Evolutionary conservation across 2,797 vertebrate genomes (phyloP), one percentile per base, ranked within the genome.

Genomic region (Typhlichthys eigenmanni): DNA sequence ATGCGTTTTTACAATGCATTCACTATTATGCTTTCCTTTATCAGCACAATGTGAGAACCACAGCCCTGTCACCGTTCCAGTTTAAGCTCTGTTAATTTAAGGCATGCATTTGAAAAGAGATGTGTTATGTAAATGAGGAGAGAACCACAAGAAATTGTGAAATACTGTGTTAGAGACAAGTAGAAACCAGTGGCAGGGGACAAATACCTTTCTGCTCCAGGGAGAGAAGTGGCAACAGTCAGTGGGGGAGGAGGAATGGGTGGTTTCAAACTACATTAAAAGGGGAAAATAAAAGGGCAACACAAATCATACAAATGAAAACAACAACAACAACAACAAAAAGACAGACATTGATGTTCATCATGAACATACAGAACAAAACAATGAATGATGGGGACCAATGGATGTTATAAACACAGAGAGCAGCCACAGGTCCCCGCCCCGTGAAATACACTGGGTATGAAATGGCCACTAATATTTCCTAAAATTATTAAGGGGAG

Each of bases 151-250:
- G 62, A 24, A 71, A 61, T 7, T 48, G 69, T 64, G 70, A 68
- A 69, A 62, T 13, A 12, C 19, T 43, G 54, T 7, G 70, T 72
- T 68, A 74, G 68, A 47, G 47, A 59, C 16, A 71, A 32, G 53
- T 49, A 52, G 74, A 58, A 61, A 58, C 0, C 1, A 29, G 47
- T n/a, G 52, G 14, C n/a, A 19, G 45, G 24, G 83, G 82, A 92
- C 83, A 90, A 94, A 90, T 98, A 98, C 97, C 96, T 99, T 98
- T 98, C 95, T 96, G 95, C 95, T 98, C 96, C 97, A 96, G 76
- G 95, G 96, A 85, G 95, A 92, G 93, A 98, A 95, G 92, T 92
- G 94, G 92, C 97, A 99, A 95, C 97, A 99, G 90, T 98, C 95
- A 90, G 93, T 91, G 80, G 95, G 95, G 92, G 96, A 98, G 87